A percentile compares a stretch with the other conserved stretches of the same genome.
Evolutionary conservation across 2,888 invertebrate species (phyloP).

Genomic region (Drosophila siamana): DNA sequence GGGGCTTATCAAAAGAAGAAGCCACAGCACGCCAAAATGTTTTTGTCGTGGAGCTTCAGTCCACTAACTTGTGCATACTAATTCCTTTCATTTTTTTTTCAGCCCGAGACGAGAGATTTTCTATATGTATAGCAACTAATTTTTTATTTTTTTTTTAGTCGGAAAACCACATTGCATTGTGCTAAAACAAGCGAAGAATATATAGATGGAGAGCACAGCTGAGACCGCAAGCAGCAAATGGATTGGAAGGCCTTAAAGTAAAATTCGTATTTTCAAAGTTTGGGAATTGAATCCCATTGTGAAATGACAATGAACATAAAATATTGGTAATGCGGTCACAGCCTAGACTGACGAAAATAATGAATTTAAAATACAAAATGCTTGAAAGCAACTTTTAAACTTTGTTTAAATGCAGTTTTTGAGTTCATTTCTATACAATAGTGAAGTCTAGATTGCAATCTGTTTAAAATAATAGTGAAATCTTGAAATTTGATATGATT

Average conservation of each 20-base stretch:
- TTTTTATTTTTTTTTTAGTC: neutral
- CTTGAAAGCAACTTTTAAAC: neutral
- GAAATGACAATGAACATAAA: neutral
- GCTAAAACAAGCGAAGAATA: neutral
- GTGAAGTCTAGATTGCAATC: neutral
- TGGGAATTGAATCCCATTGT: neutral
- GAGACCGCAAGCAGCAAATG: constrained; percentile 3
- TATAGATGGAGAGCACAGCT: neutral
- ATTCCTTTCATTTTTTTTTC: neutral
- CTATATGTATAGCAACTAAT: neutral
- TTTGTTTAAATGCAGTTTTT: no score
- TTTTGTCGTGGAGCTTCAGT: constrained; percentile 17
- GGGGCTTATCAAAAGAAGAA: constrained; percentile 55
- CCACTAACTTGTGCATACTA: constrained; percentile 21
- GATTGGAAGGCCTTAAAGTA: neutral
- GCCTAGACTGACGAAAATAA: neutral
- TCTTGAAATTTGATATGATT: neutral
- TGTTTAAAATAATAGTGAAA: neutral
- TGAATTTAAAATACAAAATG: neutral
- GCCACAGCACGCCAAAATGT: constrained; percentile 20
- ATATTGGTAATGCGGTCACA: neutral
- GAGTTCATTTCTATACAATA: no score
- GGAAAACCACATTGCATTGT: constrained; percentile 4
- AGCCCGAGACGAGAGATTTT: neutral
- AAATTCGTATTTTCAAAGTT: neutral